Base-by-base conservation (phyloP, 2,888 invertebrate species). In the Drosophila cracens region DNA sequence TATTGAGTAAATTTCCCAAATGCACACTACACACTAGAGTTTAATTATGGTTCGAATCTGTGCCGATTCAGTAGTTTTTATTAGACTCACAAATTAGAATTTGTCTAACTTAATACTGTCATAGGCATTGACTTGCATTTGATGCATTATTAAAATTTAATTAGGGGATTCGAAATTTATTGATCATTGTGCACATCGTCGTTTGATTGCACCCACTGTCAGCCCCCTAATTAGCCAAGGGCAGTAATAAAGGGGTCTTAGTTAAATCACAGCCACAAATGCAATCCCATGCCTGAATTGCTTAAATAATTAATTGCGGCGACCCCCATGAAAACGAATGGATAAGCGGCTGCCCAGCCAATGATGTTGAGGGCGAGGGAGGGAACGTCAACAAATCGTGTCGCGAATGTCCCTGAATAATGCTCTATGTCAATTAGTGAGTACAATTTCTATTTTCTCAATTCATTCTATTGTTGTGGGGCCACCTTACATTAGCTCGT, bases 221-320 rank as follows among this genome's bases (percentile, higher is more conserved):
- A 38, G 52, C 18, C 21, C 21, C 58, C 68, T 85, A 83, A 83
- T 83, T 85, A 81, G 77, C 68, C 83, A 83, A 83, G 83, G 83
- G 79, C 87, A 86, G 57, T 56, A 62, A 79, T 79, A 74, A 70
- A 72, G 69, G 61, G 76, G 72, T 64, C 72, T 76, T 46, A 70
- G 79, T 71, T 79, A 76, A 79, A 79, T 66, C 71, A 67, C 67
- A 68, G 64, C 65, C 59, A 67, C 69, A 79, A 81, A 80, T 75
- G 75, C 81, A 82, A 75, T 82, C 70, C 71, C 70, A 79, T 65
- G 76, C 69, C 40, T 48, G 60, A 77, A 76, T 70, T 68, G 82
- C 76, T 83, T 81, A 82, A 81, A 79, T 84, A 87, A 86, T 86
- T 84, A 86, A 86, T 84, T 81, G 68, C 70, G 68, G 52, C 63